phyloP scores from a whole-genome alignment of 2,888 invertebrate species.

The Leucophenga montana region DNA sequence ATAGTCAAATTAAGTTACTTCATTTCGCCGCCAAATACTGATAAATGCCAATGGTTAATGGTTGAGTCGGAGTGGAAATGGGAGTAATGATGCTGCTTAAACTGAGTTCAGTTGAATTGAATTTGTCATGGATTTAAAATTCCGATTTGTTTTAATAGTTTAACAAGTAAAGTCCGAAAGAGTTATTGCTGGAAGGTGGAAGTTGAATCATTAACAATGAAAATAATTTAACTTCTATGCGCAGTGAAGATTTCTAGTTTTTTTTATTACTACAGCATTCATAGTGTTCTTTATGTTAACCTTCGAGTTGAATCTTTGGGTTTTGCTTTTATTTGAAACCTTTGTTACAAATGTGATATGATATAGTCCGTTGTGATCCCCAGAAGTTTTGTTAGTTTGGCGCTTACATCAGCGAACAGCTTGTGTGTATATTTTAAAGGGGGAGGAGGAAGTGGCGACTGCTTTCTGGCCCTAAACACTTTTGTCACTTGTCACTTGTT shows the following conservation, averaged over 20 bases:
- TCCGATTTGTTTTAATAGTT: constrained; percentile 64
- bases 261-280: too few species aligned
- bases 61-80: neutral
- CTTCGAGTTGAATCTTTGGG: constrained; percentile 42
- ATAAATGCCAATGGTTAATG: constrained; percentile 5
- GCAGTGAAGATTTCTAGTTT: too few species aligned
- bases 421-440: too few species aligned
- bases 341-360: constrained; percentile 2
- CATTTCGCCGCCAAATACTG: neutral
- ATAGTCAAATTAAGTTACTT: constrained; percentile 9
- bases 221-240: constrained; percentile 15
- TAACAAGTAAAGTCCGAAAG: constrained; percentile 45
- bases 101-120: neutral
- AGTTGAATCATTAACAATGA: constrained; percentile 8
- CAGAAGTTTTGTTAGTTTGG: constrained; percentile 40
- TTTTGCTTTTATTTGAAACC: constrained; percentile 43
- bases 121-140: constrained; percentile 32
- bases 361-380: constrained; percentile 35
- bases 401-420: neutral
- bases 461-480: constrained; percentile 13
- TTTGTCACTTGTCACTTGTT: constrained; percentile 58
- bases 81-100: neutral
- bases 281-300: too few species aligned
- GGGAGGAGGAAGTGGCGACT: neutral
- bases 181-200: too few species aligned